Evolutionary conservation across 2,797 vertebrate genomes (phyloP), one percentile per base, ranked within the genome.

Genomic region (Protonibea diacanthus): DNA sequence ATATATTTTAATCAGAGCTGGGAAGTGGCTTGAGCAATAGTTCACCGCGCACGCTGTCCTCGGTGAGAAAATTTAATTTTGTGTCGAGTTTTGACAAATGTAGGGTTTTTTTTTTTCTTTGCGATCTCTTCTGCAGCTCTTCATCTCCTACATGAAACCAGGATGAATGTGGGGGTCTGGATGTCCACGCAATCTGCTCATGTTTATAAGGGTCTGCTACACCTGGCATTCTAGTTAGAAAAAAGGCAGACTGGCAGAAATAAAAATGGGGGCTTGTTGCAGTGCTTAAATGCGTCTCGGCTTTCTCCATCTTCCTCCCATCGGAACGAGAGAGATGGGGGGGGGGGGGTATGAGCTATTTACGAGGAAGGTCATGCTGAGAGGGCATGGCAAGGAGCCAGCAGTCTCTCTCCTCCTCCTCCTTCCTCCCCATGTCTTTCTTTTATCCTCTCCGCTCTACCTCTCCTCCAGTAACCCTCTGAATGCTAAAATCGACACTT

Each of bases 341-440:
- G 55, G 60, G 68, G 20, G 45, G 25, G 2, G n/a, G 42, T 90
- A 90, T 55, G 83, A 81, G 90, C 92, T 95, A 94, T 96, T 95
- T 95, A 94, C 89, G 91, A 95, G 95, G 95, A 96, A 97, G 96
- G 96, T 96, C 95, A 95, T 80, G 70, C 85, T 71, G 90, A 95
- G 92, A 95, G 95, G 94, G 93, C 94, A 94, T 94, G 94, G 95
- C 96, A 87, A 84, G 67, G 82, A 92, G 94, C 94, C 95, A 95
- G 89, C 76, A 78, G 85, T 91, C 86, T 94, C 93, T 91, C 90
- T 84, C 74, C 74, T 81, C 66, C 68, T 77, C 63, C 59, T 74
- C 47, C 59, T 33, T 53, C 58, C 79, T 69, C 69, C 56, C 71
- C 55, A 65, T 25, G 51, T 71, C 72, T 82, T 51, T 68, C 74